Conservation (phyloP, 2,888 invertebrate genomes). For the Brachypterus glaber region DNA sequence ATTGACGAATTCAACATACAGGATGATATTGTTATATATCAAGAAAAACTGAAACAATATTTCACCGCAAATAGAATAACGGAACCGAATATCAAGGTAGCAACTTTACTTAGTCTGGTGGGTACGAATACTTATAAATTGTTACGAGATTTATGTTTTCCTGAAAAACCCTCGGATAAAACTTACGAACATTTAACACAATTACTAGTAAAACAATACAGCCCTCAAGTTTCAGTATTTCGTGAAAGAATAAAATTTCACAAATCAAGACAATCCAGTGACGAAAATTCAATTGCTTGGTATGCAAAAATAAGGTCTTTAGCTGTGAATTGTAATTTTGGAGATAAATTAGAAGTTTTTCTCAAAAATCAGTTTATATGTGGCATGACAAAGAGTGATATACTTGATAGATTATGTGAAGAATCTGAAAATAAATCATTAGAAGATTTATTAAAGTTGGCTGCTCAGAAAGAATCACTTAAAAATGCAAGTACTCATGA, state of each 20-base stretch:
- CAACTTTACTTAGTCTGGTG: slow-evolving; percentile 5
- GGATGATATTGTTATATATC: slow-evolving; percentile 4
- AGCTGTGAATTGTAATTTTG: slow-evolving; percentile 13
- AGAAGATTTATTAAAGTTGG: slow-evolving; percentile 3
- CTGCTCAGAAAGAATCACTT: neutral
- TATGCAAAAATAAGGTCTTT: slow-evolving; percentile 7
- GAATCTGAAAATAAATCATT: slow-evolving; percentile 1
- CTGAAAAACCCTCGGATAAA: slow-evolving; percentile 6
- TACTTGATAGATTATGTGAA: slow-evolving; percentile 8
- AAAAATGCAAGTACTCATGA: neutral
- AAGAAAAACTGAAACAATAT: slow-evolving; percentile 10
- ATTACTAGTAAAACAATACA: slow-evolving; percentile 11
- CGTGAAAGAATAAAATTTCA: slow-evolving; percentile 11
- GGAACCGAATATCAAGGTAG: slow-evolving; percentile 5
- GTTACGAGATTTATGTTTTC: slow-evolving; percentile 10
- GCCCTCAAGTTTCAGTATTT: slow-evolving; percentile 8
- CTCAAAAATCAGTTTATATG: slow-evolving; percentile 8
- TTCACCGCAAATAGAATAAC: slow-evolving; percentile 9
- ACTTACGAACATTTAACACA: slow-evolving; percentile 6
- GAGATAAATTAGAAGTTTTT: slow-evolving; percentile 3
- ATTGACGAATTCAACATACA: neutral
- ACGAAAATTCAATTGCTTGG: slow-evolving; percentile 9
- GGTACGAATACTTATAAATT: slow-evolving; percentile 11
- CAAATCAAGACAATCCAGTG: slow-evolving; percentile 4
- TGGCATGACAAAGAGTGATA: slow-evolving; percentile 6